Percentiles rank a stretch among this genome's conserved stretches.
Conservation (phyloP, 2,888 invertebrate species). For the Netelia virgata region DNA sequence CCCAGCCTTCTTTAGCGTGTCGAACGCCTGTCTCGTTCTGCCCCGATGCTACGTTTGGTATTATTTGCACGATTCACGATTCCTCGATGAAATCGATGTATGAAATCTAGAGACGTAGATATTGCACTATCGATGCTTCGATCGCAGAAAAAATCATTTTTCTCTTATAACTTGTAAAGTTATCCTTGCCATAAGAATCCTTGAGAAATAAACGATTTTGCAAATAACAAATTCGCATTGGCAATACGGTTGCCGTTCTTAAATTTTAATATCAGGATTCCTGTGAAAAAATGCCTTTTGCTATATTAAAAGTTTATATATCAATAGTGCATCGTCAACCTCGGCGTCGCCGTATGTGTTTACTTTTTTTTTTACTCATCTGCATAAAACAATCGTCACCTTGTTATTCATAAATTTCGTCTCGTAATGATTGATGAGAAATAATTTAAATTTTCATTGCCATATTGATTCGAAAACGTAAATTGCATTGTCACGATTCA, state of each 20-base stretch:
- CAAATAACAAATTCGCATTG: constrained; percentile 9
- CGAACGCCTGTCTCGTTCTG: background rate
- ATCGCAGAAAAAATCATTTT: too few relatives aligned
- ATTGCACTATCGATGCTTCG: too few relatives aligned
- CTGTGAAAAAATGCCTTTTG: background rate
- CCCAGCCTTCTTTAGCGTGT: constrained; percentile 28
- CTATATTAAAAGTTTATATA: too few relatives aligned
- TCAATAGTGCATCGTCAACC: too few relatives aligned
- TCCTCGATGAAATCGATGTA: background rate
- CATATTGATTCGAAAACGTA: background rate
- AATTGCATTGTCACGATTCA: background rate
- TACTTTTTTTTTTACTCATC: background rate
- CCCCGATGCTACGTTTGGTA: constrained; percentile 29
- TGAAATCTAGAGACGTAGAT: background rate
- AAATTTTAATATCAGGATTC: background rate
- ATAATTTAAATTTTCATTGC: background rate
- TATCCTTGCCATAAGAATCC: too few relatives aligned
- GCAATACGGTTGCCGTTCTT: constrained; percentile 4
- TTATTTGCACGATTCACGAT: background rate
- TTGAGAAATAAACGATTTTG: too few relatives aligned
- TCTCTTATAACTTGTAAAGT: too few relatives aligned
- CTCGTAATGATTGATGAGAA: background rate
- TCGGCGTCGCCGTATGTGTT: too few relatives aligned
- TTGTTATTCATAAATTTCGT: background rate
- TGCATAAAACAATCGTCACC: background rate